Evolutionary conservation across 2,113 vertebrate species (phyloP).

Genomic region (Gymnogyps californianus): DNA sequence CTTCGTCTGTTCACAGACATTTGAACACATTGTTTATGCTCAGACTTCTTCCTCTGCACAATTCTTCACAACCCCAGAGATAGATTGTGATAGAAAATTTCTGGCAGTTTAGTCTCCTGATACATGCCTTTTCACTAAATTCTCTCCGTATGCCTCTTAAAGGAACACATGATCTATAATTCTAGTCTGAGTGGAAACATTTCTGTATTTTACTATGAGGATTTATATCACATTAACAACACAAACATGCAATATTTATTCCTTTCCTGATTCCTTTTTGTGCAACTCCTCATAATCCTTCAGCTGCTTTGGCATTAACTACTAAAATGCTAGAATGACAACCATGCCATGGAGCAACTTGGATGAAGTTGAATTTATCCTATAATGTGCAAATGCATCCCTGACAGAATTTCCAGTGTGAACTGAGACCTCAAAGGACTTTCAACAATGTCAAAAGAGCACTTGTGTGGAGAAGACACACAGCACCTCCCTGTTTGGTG

Average conservation of each 20-base stretch:
- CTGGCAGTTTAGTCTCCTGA: constrained; percentile 1
- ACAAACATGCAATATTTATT: constrained; percentile 12
- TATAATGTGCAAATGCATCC: neutral
- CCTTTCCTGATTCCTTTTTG: neutral
- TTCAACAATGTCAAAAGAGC: constrained; percentile 70
- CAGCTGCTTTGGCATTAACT: neutral
- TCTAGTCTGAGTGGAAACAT: neutral
- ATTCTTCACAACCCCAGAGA: neutral
- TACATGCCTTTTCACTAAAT: constrained; percentile 22
- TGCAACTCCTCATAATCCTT: neutral
- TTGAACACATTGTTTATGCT: neutral
- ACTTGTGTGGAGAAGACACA: constrained; percentile 28
- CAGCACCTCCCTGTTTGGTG: constrained; percentile 40
- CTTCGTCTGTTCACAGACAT: neutral
- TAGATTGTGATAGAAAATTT: neutral
- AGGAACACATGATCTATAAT: constrained; percentile 8
- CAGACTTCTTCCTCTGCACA: neutral
- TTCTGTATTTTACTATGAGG: constrained; percentile 17
- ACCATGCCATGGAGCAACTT: neutral
- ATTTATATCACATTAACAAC: constrained; percentile 40
- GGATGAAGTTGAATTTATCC: neutral
- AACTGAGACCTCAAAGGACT: constrained; percentile 38
- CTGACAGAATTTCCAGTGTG: neutral
- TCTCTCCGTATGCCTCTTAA: neutral
- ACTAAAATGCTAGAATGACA: neutral